phyloP scores from a whole-genome alignment of 2,797 vertebrate species.

The Centroberyx gerrardi region DNA sequence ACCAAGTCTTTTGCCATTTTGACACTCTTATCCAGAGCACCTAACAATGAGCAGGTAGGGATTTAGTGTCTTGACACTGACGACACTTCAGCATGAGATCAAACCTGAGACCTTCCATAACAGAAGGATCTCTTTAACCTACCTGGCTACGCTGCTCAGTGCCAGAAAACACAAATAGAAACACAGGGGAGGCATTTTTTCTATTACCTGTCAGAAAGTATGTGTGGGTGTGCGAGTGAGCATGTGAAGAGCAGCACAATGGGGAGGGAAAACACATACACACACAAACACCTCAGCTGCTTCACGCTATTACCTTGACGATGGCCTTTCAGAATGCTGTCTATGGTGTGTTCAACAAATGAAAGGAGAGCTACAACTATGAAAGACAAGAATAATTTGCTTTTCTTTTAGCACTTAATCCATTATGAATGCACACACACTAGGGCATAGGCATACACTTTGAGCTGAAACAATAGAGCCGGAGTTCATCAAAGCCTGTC shows the following conservation, averaged over 20 bases:
- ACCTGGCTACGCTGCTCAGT: too few relatives aligned
- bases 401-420: slow-evolving; percentile 69
- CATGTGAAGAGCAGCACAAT: slow-evolving; percentile 12
- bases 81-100: slow-evolving; percentile 7
- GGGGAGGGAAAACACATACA: slow-evolving; percentile 12
- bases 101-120: not conserved
- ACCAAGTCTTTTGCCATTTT: too few relatives aligned
- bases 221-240: slow-evolving; percentile 48
- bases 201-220: slow-evolving; percentile 20
- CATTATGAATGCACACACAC: slow-evolving; percentile 66
- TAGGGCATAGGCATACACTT: slow-evolving; percentile 43
- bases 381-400: slow-evolving; percentile 65
- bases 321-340: slow-evolving; percentile 44
- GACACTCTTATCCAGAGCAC: too few relatives aligned
- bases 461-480: slow-evolving; percentile 66
- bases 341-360: slow-evolving; percentile 59
- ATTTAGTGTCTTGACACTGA: not conserved
- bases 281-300: slow-evolving; percentile 25
- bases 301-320: slow-evolving; percentile 64
- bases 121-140: slow-evolving; percentile 11
- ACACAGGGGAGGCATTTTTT: slow-evolving; percentile 8
- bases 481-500: slow-evolving; percentile 68
- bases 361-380: slow-evolving; percentile 54
- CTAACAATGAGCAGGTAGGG: not conserved
- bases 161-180: slow-evolving; percentile 8